phyloP scores from a whole-genome alignment of 2,113 vertebrate genomes.

The Aythya baeri region DNA sequence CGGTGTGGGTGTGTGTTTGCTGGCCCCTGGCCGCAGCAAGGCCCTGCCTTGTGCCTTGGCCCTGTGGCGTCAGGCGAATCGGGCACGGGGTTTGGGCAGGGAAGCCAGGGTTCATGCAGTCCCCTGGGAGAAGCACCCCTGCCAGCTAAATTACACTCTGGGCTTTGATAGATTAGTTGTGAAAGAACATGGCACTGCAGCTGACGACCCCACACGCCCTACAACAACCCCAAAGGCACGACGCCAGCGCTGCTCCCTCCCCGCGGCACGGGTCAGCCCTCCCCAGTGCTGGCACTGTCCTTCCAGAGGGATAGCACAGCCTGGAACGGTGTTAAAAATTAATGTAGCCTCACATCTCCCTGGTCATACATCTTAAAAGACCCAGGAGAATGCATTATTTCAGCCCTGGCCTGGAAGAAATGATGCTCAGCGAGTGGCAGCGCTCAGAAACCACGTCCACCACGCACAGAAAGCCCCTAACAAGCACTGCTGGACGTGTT shows the following conservation, averaged over 20 bases:
- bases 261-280: not conserved
- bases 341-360: accelerated
- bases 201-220: accelerated
- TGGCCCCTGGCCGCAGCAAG: not conserved
- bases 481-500: not conserved
- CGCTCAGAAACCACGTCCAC: not conserved
- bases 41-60: not conserved
- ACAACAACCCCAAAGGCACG: not conserved
- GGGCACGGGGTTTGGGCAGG: not conserved
- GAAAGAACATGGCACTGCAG: accelerated
- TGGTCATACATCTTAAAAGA: accelerated
- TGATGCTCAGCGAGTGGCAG: not conserved
- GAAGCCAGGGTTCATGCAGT: accelerated
- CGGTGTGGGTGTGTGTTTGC: too few relatives aligned
- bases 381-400: not conserved
- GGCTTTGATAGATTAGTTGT: not conserved
- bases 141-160: not conserved
- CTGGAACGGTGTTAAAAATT: not conserved
- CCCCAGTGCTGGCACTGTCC: not conserved
- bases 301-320: not conserved
- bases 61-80: not conserved
- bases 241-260: not conserved
- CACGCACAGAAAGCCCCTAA: not conserved
- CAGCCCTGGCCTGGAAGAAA: not conserved
- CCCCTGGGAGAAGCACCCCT: not conserved